phyloP scores from a whole-genome alignment of 2,113 vertebrate species.

The Willisornis vidua region DNA sequence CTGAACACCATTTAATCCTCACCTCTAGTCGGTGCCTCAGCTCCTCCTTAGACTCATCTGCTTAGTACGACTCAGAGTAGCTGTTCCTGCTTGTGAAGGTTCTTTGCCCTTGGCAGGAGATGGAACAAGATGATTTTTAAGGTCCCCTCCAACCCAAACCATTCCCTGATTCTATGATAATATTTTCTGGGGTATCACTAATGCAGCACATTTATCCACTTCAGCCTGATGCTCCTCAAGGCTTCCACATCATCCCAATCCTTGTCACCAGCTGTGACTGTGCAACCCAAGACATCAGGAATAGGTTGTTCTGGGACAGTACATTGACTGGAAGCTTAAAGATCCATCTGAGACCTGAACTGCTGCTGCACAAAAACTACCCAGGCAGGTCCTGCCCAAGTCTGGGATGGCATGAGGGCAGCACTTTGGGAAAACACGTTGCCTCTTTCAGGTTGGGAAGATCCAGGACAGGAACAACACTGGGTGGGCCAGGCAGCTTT shows the following conservation, averaged over 20 bases:
- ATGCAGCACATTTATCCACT: rapidly evolving
- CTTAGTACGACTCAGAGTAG: neutral
- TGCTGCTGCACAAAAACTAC: neutral
- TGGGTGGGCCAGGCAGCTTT: neutral
- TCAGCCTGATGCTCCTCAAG: too few relatives aligned
- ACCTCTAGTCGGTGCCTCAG: neutral
- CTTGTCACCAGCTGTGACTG: neutral
- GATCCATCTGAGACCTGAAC: neutral
- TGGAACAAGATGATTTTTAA: neutral
- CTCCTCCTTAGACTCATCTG: neutral
- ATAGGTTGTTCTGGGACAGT: neutral
- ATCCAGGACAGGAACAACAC: neutral
- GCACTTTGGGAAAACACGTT: neutral
- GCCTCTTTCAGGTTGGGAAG: neutral
- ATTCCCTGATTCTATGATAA: neutral
- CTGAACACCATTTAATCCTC: neutral
- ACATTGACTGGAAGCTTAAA: neutral
- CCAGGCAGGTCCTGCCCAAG: neutral
- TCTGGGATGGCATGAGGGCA: neutral
- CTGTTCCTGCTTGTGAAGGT: neutral
- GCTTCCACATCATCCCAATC: neutral
- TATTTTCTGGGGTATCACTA: neutral
- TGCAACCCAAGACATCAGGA: neutral
- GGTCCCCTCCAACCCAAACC: neutral
- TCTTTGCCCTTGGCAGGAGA: neutral